Base-by-base conservation (phyloP, 2,888 invertebrate species). In the Tachina grossa region DNA sequence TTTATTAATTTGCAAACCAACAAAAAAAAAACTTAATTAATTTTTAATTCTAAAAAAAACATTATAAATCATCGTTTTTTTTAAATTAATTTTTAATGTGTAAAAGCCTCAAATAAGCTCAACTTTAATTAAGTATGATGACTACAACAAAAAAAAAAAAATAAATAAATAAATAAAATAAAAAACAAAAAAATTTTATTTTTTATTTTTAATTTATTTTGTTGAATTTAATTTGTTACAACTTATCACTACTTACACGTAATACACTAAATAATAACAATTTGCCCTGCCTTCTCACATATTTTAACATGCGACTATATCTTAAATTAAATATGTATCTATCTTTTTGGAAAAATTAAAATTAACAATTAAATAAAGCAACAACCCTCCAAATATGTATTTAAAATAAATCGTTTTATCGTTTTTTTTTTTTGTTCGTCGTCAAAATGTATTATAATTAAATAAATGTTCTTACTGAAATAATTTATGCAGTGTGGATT, bases 211-310 rank as follows among this genome's bases (percentile, higher is more conserved):
- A 31, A 59, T 81, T 69, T 74, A 78, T 82, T 82, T 78, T 81
- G 77, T 85, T 82, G 81, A 85, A 80, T 75, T 80, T 82, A 78
- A 82, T 81, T 82, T 82, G 85, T 85, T 85, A 85, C 85, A 85
- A 85, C 82, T 63, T 78, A 57, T 72, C 71, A 75, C 53, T 74
- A 75, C 82, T 77, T 77, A 81, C 68, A 63, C 13, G 47, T 71
- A 82, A 49, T 51, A 75, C 69, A 75, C 61, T 43, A 61, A 53
- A 65, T 71, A 55, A 55, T 61, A 63, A n/a, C 31, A 53, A 53
- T 61, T 31, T 22, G 16, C 39, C 71, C 76, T 72, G 80, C 80
- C 84, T 80, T 79, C 57, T 57, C 31, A 31, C 31, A 31, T 75
- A 69, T 55, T 39, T 75, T 47, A 66, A 66, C 47, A 65, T 43